Percentiles rank a stretch among this genome's conserved stretches.
Conservation (phyloP, 2,888 invertebrate species). For the Polymixis flavicincta region DNA sequence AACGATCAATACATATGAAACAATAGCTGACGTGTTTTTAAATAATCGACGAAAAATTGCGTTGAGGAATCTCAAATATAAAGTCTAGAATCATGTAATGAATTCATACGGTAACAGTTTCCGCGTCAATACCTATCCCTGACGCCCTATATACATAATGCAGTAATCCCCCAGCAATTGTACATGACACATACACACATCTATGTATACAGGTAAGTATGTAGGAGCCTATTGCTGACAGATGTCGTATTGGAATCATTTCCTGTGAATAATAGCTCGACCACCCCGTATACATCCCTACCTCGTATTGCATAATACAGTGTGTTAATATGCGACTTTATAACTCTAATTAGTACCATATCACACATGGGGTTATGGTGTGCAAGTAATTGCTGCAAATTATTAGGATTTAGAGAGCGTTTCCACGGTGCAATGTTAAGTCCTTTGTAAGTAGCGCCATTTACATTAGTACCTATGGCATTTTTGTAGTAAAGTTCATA, state of each 20-base stretch:
- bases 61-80: too few species aligned
- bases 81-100: too few species aligned
- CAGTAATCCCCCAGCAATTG: background rate
- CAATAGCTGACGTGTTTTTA: too few species aligned
- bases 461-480: too few species aligned
- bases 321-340: background rate
- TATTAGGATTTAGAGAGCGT: conserved; percentile 2
- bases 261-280: conserved; percentile 46
- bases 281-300: conserved; percentile 4
- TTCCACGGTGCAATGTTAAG: background rate
- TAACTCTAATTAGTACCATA: conserved; percentile 1
- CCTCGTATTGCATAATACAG: background rate
- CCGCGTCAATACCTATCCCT: too few species aligned
- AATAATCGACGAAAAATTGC: too few species aligned
- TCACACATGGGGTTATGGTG: background rate
- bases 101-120: too few species aligned
- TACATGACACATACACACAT: background rate
- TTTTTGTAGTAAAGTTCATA: too few species aligned
- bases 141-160: background rate
- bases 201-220: background rate
- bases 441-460: background rate
- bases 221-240: conserved; percentile 2
- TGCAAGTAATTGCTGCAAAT: conserved; percentile 25
- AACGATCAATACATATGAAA: too few species aligned
- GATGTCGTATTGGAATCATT: conserved; percentile 45